A percentile compares a stretch with the other conserved stretches of the same genome.
These are phyloP conservation scores for Chrysaora quinquecirrha DNA, from an alignment of 30 jellyfish, hydroid and myxozoan genomes.

Conservation along the genomic window DNA sequence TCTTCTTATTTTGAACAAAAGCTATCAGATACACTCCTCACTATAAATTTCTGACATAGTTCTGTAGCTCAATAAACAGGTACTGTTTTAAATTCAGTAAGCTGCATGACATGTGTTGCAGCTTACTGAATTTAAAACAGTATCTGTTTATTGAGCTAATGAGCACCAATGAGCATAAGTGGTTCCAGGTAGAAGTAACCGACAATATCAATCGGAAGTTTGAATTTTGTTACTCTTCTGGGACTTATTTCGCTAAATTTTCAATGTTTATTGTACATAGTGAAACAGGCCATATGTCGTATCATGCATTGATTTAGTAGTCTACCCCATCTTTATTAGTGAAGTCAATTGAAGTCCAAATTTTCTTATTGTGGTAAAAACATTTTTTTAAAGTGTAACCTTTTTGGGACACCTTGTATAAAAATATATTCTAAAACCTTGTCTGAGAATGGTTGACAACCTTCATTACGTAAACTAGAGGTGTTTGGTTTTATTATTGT, in stretches of 20 bases:
- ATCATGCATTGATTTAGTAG: neutral
- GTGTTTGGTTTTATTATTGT: too few relatives aligned
- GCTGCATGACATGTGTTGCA: too few relatives aligned
- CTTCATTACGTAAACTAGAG: too few relatives aligned
- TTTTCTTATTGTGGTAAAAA: neutral
- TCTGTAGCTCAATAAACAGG: neutral
- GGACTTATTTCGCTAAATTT: neutral
- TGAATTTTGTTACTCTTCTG: neutral
- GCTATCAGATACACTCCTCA: neutral
- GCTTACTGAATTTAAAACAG: too few relatives aligned
- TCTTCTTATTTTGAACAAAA: neutral
- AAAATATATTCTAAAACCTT: neutral
- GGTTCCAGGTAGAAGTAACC: neutral
- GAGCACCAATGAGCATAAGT: neutral
- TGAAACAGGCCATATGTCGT: neutral
- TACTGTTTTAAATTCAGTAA: too few relatives aligned
- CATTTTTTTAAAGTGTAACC: neutral
- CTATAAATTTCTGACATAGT: neutral
- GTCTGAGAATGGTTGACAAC: too few relatives aligned
- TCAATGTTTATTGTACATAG: neutral
- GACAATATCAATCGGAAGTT: neutral
- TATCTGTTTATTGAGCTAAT: neutral
- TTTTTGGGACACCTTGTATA: too few relatives aligned
- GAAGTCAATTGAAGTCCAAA: conserved; percentile 1
- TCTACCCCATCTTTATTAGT: too few relatives aligned